Evolutionary conservation across 1,140 invertebrate species (phyloP), one percentile per base, ranked within the genome.

Genomic region (Platorchestia sp.): DNA sequence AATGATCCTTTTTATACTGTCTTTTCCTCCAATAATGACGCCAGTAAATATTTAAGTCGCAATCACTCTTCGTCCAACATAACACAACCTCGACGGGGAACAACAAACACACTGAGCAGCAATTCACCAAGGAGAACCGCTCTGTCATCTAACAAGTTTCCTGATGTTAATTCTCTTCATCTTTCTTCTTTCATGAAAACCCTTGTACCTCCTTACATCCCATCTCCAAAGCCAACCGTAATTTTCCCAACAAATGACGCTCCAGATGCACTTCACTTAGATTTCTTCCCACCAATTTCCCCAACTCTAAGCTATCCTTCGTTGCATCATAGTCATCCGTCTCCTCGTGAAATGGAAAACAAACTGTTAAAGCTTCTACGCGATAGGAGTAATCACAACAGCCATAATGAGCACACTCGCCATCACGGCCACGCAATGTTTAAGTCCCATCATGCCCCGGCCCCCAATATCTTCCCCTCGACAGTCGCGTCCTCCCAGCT

Each of bases 131-230:
- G 36, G 59, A 75, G 59, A 75, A 75, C 59, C 59, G 36, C 59
- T 19, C 59, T 22, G 36, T 75, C 59, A 22, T 75, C 59, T 75
- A 75, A 22, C 59, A 75, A 36, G 36, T 75, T 89, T 0, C 5
- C 43, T 42, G 87, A 89, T 44, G 41, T 89, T 89, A 44, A 89
- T 89, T 41, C 91, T 7, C 45, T 47, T 47, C 43, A 44, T n/a
- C 91, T 93, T 93, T 44, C 91, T 45, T 40, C 91, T 45, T 93
- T 93, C 91, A 93, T 93, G 43, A 47, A 93, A 40, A 45, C 41
- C 3, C 45, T 93, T 45, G 43, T 27, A 47, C 43, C 45, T 47
- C 91, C 91, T 16, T 93, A 44, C 44, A 93, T 44, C 6, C 91
- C 91, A 47, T 93, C 44, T 93, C 45, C 91, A 44, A 44, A 42